Percentiles rank a stretch among this genome's conserved stretches.
Conservation (phyloP, 1,140 invertebrate genomes). For the Microplitis mediator region DNA sequence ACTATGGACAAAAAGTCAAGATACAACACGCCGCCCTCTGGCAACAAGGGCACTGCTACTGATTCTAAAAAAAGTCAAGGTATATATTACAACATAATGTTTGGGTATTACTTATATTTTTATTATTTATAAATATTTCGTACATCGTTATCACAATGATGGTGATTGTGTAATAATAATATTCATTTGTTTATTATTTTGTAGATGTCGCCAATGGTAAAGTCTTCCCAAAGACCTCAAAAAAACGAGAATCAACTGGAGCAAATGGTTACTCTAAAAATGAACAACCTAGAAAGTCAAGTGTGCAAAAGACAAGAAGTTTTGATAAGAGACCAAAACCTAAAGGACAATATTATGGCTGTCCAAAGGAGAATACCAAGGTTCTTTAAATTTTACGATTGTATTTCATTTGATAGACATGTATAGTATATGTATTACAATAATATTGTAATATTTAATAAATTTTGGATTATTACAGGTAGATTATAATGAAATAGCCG, state of each 20-base stretch:
- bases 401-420: too few species aligned
- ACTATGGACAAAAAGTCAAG: slow-evolving; percentile 78
- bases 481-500: slow-evolving; percentile 67
- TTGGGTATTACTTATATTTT: slow-evolving; percentile 3
- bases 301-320: slow-evolving; percentile 67
- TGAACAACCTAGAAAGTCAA: slow-evolving; percentile 68
- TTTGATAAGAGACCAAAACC: slow-evolving; percentile 78
- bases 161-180: slow-evolving; percentile 7
- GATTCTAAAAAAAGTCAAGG: slow-evolving; percentile 76
- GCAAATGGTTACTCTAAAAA: slow-evolving; percentile 62
- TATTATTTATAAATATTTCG: background rate
- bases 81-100: slow-evolving; percentile 49
- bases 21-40: slow-evolving; percentile 64
- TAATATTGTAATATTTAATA: background rate
- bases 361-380: slow-evolving; percentile 77
- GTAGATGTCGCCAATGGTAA: slow-evolving; percentile 67
- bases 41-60: slow-evolving; percentile 65
- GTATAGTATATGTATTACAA: background rate
- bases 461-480: slow-evolving; percentile 45
- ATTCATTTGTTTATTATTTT: slow-evolving; percentile 32
- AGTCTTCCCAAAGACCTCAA: slow-evolving; percentile 67
- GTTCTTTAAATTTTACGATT: slow-evolving; percentile 39
- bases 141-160: too few species aligned
- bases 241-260: slow-evolving; percentile 68
- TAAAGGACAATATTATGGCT: slow-evolving; percentile 69